These are phyloP conservation scores for Cyclophora albipunctata DNA, from an alignment of 2,888 invertebrate species.

Conservation along the genomic window DNA sequence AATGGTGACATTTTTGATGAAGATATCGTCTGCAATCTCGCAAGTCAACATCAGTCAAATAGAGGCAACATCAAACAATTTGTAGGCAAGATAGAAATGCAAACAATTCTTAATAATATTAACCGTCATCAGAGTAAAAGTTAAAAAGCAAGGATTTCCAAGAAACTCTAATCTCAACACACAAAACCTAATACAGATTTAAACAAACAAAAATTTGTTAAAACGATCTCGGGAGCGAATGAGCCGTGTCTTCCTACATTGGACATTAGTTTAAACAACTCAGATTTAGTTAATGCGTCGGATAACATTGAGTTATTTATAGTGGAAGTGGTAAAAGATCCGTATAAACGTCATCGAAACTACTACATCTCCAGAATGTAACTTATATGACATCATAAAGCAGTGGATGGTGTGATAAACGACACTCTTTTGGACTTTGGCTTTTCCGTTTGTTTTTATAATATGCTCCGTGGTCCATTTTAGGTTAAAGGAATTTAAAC, in stretches of 20 bases:
- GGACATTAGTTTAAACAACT: conserved; percentile 32
- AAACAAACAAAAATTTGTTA: conserved; percentile 17
- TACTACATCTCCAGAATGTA: conserved; percentile 2
- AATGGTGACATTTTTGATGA: too few relatives aligned
- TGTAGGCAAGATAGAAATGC: too few relatives aligned
- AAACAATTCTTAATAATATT: too few relatives aligned
- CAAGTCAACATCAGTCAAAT: too few relatives aligned
- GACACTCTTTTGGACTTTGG: too few relatives aligned
- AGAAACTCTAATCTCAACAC: background rate
- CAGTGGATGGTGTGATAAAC: too few relatives aligned
- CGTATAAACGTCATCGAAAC: conserved; percentile 25
- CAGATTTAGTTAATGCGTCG: conserved; percentile 45
- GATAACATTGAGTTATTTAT: conserved; percentile 46
- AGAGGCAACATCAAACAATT: too few relatives aligned
- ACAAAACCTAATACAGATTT: background rate
- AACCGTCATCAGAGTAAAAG: too few relatives aligned
- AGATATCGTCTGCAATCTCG: too few relatives aligned
- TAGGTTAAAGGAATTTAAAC: too few relatives aligned
- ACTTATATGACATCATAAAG: background rate
- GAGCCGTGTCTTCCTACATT: conserved; percentile 35
- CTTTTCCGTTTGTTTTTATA: too few relatives aligned
- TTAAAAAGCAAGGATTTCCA: background rate
- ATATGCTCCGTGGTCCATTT: too few relatives aligned
- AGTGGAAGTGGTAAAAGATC: conserved; percentile 30
- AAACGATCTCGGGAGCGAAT: conserved; percentile 26